phyloP scores from a whole-genome alignment of 2,113 vertebrate species.

The Rhinoderma darwinii region DNA sequence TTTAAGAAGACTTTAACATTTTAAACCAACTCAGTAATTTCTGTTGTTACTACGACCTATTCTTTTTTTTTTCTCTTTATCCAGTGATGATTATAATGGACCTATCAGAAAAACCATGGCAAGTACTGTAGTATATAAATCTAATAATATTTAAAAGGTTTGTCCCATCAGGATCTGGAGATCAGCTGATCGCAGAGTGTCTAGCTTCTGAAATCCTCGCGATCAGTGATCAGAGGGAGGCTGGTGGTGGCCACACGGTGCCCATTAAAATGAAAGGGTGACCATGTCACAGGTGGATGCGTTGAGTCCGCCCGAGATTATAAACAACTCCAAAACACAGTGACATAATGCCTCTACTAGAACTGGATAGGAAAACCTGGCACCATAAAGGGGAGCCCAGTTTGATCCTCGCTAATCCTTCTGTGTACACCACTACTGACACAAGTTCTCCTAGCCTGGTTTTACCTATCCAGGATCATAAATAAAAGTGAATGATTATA shows the following conservation, averaged over 20 bases:
- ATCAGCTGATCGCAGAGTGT: no score
- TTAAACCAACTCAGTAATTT: background rate
- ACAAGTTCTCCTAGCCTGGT: no score
- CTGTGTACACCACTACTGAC: no score
- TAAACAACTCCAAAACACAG: no score
- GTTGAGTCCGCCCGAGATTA: background rate
- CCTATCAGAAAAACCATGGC: background rate
- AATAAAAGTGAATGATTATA: no score
- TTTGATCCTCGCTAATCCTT: no score
- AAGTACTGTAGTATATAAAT: background rate
- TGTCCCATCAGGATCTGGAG: background rate
- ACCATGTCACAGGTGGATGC: background rate
- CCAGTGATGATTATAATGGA: background rate
- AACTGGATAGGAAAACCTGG: no score
- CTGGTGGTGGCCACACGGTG: no score
- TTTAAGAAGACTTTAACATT: constrained; percentile 35
- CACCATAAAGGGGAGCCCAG: no score
- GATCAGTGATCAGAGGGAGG: no score
- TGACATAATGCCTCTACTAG: no score
- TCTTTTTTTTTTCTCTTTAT: background rate
- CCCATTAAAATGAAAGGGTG: background rate
- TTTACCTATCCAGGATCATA: no score
- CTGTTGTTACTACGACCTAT: background rate
- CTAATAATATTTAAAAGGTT: background rate
- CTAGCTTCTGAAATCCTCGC: background rate